These are phyloP conservation scores for Panthera tigris DNA, from an alignment of 2,113 vertebrate genomes.

Conservation along the genomic window DNA sequence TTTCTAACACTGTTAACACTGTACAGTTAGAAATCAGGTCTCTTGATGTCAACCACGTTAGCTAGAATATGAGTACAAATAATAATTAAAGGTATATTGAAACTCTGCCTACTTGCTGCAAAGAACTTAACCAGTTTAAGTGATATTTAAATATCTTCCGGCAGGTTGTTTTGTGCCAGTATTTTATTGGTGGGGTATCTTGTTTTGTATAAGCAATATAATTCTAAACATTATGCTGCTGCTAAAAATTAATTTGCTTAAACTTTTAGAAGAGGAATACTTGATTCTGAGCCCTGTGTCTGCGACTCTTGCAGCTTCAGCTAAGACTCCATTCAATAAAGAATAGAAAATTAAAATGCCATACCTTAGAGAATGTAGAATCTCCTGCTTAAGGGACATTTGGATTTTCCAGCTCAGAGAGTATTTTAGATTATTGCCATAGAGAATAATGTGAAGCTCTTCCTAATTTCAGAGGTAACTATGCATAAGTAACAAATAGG, in stretches of 20 bases:
- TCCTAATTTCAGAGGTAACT: slow-evolving; percentile 73
- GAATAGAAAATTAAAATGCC: slow-evolving; percentile 69
- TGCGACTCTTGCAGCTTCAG: neutral
- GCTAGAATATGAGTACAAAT: neutral
- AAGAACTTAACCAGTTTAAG: neutral
- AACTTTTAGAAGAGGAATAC: slow-evolving; percentile 24
- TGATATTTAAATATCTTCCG: slow-evolving; percentile 25
- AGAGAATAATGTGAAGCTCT: slow-evolving; percentile 51
- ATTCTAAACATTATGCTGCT: slow-evolving; percentile 23
- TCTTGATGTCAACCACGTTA: neutral
- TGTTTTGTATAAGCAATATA: neutral
- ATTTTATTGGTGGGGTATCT: slow-evolving; percentile 21
- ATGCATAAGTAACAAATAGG: slow-evolving; percentile 68
- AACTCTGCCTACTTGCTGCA: neutral
- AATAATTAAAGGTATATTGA: slow-evolving; percentile 24
- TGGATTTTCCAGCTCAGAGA: slow-evolving; percentile 80
- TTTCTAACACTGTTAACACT: neutral
- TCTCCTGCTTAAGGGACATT: slow-evolving; percentile 70
- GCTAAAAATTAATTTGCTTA: slow-evolving; percentile 47
- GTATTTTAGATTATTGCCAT: slow-evolving; percentile 73
- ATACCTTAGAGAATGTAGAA: slow-evolving; percentile 64
- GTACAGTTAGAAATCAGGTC: neutral
- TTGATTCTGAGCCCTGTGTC: neutral
- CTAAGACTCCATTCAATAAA: slow-evolving; percentile 58
- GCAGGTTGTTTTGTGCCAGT: neutral